phyloP scores from a whole-genome alignment of 2,113 vertebrate species.

The Aix galericulata region DNA sequence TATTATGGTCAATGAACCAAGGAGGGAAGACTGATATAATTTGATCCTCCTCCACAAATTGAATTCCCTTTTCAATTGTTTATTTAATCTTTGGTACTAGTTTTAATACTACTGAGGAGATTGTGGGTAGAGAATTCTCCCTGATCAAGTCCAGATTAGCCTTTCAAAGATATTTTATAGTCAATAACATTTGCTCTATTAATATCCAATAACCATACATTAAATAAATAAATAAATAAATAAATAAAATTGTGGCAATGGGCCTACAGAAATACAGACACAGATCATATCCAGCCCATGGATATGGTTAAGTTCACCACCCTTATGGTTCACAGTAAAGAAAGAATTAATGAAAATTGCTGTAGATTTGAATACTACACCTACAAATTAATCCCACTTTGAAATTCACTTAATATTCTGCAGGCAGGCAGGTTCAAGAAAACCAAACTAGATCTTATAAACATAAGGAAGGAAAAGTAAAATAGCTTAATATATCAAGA shows the following conservation, averaged over 20 bases:
- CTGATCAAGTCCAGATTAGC: neutral
- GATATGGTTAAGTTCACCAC: neutral
- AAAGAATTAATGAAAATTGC: neutral
- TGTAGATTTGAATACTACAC: neutral
- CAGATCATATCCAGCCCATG: neutral
- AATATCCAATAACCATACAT: neutral
- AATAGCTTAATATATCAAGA: neutral
- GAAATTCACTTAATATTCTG: neutral
- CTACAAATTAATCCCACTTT: neutral
- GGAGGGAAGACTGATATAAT: neutral
- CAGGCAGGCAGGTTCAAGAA: neutral
- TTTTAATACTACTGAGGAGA: neutral
- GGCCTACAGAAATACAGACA: neutral
- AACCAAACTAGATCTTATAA: neutral
- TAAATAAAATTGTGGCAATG: neutral
- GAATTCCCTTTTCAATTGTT: neutral
- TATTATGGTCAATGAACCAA: neutral
- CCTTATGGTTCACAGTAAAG: neutral
- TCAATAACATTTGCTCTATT: neutral
- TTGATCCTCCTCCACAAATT: neutral
- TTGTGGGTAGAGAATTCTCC: neutral
- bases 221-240: neutral
- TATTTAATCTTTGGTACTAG: neutral
- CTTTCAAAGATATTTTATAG: neutral
- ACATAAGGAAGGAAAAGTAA: neutral